phyloP scores from a whole-genome alignment of 2,113 vertebrate genomes.

The Labeo catla region DNA sequence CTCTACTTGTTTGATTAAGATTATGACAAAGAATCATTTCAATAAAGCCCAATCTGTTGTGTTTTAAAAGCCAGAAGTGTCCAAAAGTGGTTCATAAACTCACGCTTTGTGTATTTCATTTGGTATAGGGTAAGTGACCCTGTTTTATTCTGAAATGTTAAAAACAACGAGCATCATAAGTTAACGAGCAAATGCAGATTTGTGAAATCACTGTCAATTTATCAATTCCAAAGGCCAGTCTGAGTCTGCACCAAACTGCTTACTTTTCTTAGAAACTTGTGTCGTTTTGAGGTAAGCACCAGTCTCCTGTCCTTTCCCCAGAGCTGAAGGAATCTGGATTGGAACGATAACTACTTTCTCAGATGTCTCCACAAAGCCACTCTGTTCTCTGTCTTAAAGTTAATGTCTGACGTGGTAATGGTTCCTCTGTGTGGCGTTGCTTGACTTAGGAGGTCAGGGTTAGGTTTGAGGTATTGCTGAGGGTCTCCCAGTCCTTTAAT shows the following conservation, averaged over 20 bases:
- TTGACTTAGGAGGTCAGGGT: constrained; percentile 24
- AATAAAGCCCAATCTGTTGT: not conserved
- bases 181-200: not conserved
- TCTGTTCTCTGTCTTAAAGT: constrained; percentile 56
- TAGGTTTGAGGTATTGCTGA: constrained; percentile 31
- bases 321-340: constrained; percentile 21
- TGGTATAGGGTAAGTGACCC: not conserved
- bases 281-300: not conserved
- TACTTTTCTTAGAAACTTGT: not conserved
- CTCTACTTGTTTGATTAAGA: not conserved
- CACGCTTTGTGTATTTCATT: not conserved
- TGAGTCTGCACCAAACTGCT: not conserved
- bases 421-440: not conserved
- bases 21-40: not conserved
- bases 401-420: constrained; percentile 9
- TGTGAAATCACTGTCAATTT: not conserved
- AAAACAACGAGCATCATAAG: not conserved
- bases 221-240: not conserved
- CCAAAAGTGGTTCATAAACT: not conserved
- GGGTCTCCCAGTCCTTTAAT: not conserved
- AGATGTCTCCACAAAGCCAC: constrained; percentile 71
- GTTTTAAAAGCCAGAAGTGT: not conserved
- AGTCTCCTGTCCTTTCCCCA: constrained; percentile 10
- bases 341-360: constrained; percentile 58
- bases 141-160: not conserved